Evolutionary conservation across 1,140 invertebrate genomes (phyloP).

Genomic region (Drosophila insularis): DNA sequence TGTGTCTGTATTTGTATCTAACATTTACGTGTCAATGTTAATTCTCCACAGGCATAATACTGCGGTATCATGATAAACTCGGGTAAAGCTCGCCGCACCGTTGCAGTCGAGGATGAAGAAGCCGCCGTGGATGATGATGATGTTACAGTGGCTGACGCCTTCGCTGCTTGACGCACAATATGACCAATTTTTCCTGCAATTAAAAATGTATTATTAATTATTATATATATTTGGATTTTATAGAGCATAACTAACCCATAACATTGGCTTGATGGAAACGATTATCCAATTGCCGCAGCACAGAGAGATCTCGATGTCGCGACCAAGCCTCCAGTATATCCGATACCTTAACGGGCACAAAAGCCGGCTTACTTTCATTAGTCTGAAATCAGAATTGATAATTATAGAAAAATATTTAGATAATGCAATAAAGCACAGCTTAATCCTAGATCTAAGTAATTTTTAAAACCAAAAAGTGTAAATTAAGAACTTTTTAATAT

Average conservation of each 20-base stretch:
- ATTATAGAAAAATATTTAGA: background rate
- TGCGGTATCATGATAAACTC: slow-evolving; percentile 76
- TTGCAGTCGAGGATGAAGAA: slow-evolving; percentile 37
- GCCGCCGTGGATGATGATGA: slow-evolving; percentile 31
- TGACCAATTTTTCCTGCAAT: slow-evolving; percentile 71
- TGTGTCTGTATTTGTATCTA: slow-evolving; percentile 28
- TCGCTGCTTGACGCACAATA: slow-evolving; percentile 65
- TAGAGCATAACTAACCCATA: slow-evolving; percentile 45
- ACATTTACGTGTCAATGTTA: slow-evolving; percentile 71
- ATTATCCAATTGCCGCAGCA: slow-evolving; percentile 62
- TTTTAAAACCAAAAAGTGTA: no score
- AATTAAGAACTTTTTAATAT: no score
- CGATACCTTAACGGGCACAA: slow-evolving; percentile 62
- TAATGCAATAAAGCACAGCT: no score
- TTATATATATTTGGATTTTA: background rate
- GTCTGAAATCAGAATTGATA: slow-evolving; percentile 21
- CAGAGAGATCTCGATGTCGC: slow-evolving; percentile 65
- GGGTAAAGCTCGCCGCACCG: slow-evolving; percentile 55
- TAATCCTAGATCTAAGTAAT: no score
- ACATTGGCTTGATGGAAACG: slow-evolving; percentile 72
- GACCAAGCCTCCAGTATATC: slow-evolving; percentile 68
- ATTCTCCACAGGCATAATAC: slow-evolving; percentile 74
- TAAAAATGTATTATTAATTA: background rate
- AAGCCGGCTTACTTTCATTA: slow-evolving; percentile 25
- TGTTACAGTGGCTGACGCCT: slow-evolving; percentile 18